Base-by-base conservation (phyloP, 92 coral and sea anemone species). In the Porites cylindrica region DNA sequence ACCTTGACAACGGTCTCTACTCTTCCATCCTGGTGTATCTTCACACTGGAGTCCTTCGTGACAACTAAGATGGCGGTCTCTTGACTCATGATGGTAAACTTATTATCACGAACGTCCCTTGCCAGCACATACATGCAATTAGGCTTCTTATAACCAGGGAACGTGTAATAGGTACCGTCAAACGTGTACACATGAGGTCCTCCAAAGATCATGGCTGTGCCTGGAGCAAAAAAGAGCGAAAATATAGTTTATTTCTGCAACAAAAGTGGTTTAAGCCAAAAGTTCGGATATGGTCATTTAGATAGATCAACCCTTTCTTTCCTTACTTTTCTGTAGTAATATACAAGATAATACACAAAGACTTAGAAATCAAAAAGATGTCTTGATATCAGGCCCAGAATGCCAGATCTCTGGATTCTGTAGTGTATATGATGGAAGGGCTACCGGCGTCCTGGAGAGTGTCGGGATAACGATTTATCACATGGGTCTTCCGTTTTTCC, bases 181-280 rank as follows among this genome's bases (percentile, higher is more conserved):
- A 95, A 97, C 2, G 98, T 97, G 94, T 92, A 94, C 29, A 97
- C 99, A 66, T 97, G 99, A 54, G 97, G 93, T 14, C 91, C 87
- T 67, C 99, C 99, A 64, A 97, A 97, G 91, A 97, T 97, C 96
- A 97, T 96, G 14, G 98, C 98, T 18, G 96, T 94, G 77, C 99
- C 99, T 97, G 72, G 1, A 38, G 56, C 4, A 54, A 21, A 54
- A 0, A 51, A 26, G 4, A 17, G 47, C 6, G 13, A 12, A 10
- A 10, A 56, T 56, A 14, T 14, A 10, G 61, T 56, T 14, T 11
- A 56, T 14, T 56, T 56, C 16, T 56, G 61, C 13, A 56, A 10
- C 11, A 10, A 56, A 0, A 56, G 61, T 10, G 61, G 47, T 5
- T 38, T 38, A 38, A 38, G 7, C 47, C 47, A 38, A 38, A 38